These are phyloP conservation scores for Chrysopa pallens DNA, from an alignment of 1,140 invertebrate species.

Conservation along the genomic window DNA sequence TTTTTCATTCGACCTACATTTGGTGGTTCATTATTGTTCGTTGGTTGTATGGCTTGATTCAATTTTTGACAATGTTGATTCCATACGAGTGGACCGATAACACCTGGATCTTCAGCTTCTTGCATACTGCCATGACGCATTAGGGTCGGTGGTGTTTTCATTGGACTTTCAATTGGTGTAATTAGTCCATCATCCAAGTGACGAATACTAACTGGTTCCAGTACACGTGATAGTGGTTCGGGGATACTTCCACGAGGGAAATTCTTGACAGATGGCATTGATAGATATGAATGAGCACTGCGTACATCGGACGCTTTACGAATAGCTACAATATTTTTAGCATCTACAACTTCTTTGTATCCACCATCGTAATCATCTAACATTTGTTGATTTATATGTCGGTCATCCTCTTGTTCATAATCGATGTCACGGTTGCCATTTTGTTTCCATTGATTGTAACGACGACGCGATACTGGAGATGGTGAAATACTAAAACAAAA, in stretches of 20 bases:
- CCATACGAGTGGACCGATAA: slow-evolving; percentile 68
- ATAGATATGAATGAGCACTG: slow-evolving; percentile 52
- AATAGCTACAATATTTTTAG: slow-evolving; percentile 1
- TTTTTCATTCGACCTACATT: slow-evolving; percentile 35
- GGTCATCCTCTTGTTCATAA: too few species aligned
- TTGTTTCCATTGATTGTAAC: too few species aligned
- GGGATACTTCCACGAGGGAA: slow-evolving; percentile 52
- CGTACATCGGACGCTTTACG: slow-evolving; percentile 23
- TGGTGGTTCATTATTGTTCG: not conserved
- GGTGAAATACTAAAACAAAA: too few species aligned
- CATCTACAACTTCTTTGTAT: not conserved
- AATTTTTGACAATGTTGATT: slow-evolving; percentile 40
- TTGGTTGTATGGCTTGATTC: slow-evolving; percentile 12
- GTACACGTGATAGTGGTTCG: slow-evolving; percentile 55
- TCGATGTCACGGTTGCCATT: too few species aligned
- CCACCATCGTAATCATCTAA: too few species aligned
- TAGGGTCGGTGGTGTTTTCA: slow-evolving; percentile 9
- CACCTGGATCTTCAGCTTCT: slow-evolving; percentile 56
- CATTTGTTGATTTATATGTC: too few species aligned
- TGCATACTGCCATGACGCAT: slow-evolving; percentile 33
- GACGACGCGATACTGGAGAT: too few species aligned
- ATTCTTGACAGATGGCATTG: slow-evolving; percentile 61
- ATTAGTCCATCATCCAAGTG: slow-evolving; percentile 34
- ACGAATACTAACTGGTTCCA: slow-evolving; percentile 50
- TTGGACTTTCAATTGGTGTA: slow-evolving; percentile 9